These are phyloP conservation scores for Megaleporinus macrocephalus DNA, from an alignment of 2,113 vertebrate genomes.

Conservation along the genomic window DNA sequence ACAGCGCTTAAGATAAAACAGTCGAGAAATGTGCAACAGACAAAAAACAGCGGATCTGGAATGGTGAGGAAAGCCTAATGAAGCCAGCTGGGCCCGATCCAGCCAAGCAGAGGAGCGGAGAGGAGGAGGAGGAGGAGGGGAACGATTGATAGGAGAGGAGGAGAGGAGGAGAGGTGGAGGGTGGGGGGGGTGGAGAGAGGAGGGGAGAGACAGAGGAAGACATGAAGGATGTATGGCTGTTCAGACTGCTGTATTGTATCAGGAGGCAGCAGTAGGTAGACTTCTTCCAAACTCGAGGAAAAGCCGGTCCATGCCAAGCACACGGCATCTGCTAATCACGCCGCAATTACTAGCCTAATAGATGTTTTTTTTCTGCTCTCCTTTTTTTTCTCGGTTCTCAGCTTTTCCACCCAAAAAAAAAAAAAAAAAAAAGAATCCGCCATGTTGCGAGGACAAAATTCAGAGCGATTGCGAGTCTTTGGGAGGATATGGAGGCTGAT, in stretches of 20 bases:
- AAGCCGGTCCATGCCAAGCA: constrained; percentile 74
- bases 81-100: constrained; percentile 85
- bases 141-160: constrained; percentile 75
- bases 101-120: constrained; percentile 77
- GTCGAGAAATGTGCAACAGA: constrained; percentile 82
- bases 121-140: constrained; percentile 62
- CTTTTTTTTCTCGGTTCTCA: constrained; percentile 30
- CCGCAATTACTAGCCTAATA: constrained; percentile 83
- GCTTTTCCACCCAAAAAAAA: constrained; percentile 29
- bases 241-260: constrained; percentile 83
- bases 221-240: constrained; percentile 80
- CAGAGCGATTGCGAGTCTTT: constrained; percentile 19
- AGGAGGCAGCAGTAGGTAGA: constrained; percentile 80
- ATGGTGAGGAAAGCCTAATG: constrained; percentile 78
- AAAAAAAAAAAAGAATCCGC: too few species aligned
- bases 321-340: constrained; percentile 81
- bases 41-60: constrained; percentile 80
- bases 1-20: constrained; percentile 83
- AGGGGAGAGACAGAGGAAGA: constrained; percentile 68
- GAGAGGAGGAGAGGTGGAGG: constrained; percentile 55
- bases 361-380: constrained; percentile 65
- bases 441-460: constrained; percentile 68
- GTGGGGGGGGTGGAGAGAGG: constrained; percentile 27
- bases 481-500: constrained; percentile 5
- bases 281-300: constrained; percentile 79